Percentiles rank a stretch among this genome's conserved stretches.
These are phyloP conservation scores for Oreocharis arfaki DNA, from an alignment of 2,113 vertebrate species.

Conservation along the genomic window DNA sequence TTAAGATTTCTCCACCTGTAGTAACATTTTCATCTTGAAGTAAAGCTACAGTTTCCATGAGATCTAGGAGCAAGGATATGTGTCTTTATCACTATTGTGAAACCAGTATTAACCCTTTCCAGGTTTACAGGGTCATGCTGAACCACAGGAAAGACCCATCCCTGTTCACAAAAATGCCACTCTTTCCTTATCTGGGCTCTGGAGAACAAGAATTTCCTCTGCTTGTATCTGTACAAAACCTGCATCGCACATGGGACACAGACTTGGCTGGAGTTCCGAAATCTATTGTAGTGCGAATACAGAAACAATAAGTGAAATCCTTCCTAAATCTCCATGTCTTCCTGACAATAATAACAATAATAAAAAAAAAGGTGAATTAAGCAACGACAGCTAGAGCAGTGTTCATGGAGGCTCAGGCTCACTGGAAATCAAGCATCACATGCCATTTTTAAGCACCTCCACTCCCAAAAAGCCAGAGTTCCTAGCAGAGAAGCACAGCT, in stretches of 20 bases:
- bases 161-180: not conserved
- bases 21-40: not conserved
- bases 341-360: not conserved
- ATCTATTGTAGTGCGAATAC: not conserved
- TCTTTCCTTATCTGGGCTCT: not conserved
- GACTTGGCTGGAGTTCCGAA: not conserved
- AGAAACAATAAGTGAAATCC: not conserved
- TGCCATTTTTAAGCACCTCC: not conserved
- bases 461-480: not conserved
- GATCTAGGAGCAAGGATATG: not conserved
- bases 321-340: not conserved
- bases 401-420: not conserved
- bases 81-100: not conserved
- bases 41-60: not conserved
- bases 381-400: not conserved
- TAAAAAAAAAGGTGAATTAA: not conserved
- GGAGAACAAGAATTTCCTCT: not conserved
- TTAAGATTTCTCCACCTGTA: not conserved
- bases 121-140: not conserved
- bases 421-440: not conserved
- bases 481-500: rapidly evolving
- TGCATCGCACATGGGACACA: not conserved
- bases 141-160: not conserved
- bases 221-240: not conserved
- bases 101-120: not conserved